Evolutionary conservation across 2,113 vertebrate species (phyloP).

Genomic region (Rhombomys opimus): DNA sequence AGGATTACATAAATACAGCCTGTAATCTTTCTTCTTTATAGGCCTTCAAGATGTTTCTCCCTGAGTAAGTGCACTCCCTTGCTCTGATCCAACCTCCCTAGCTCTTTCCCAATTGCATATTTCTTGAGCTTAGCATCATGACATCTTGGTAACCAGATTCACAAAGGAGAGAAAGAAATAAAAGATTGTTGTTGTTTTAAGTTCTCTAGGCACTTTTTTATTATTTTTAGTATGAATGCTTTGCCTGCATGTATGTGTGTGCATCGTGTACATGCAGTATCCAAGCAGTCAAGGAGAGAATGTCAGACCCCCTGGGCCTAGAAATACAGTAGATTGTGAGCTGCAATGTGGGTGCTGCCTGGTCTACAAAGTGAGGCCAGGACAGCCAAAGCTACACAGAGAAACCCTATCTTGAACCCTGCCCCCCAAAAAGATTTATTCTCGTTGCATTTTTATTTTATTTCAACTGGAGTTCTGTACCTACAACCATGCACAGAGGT

Average conservation of each 20-base stretch:
- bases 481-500: not conserved
- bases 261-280: not conserved
- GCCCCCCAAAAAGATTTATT: not conserved
- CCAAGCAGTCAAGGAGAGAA: not conserved
- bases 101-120: slow-evolving; percentile 34
- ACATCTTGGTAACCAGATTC: slow-evolving; percentile 53
- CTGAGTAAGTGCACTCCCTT: slow-evolving; percentile 38
- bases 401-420: no score
- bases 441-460: slow-evolving; percentile 40
- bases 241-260: not conserved
- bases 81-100: slow-evolving; percentile 55
- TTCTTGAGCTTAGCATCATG: slow-evolving; percentile 56
- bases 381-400: no score
- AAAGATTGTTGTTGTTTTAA: not conserved
- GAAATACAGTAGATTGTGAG: not conserved
- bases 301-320: not conserved
- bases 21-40: slow-evolving; percentile 63
- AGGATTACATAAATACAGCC: slow-evolving; percentile 39
- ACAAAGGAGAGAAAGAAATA: slow-evolving; percentile 22
- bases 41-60: slow-evolving; percentile 51
- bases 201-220: not conserved
- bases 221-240: not conserved
- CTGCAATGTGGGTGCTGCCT: not conserved
- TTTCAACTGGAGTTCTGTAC: not conserved
- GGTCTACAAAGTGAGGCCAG: no score